These are phyloP conservation scores for Entelurus aequoreus DNA, from an alignment of 2,113 vertebrate genomes.

Conservation along the genomic window DNA sequence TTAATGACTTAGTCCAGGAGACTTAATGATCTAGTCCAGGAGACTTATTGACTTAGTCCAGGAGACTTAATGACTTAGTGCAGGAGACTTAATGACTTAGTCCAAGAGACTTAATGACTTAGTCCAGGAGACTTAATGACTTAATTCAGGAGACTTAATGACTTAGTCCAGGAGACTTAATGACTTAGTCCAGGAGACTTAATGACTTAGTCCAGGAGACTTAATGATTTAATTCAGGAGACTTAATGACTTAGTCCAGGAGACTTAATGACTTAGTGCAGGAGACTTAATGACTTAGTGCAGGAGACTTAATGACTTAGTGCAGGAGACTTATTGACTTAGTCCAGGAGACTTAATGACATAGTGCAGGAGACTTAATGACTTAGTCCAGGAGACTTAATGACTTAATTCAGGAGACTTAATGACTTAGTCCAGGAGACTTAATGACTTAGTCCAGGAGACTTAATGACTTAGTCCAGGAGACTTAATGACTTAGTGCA, in stretches of 20 bases:
- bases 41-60: slow-evolving; percentile 35
- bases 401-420: slow-evolving; percentile 30
- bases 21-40: slow-evolving; percentile 15
- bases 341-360: slow-evolving; percentile 13
- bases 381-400: slow-evolving; percentile 8
- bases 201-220: too few species aligned
- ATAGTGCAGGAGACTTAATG: slow-evolving; percentile 38
- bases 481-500: slow-evolving; percentile 13
- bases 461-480: slow-evolving; percentile 29
- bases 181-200: slow-evolving; percentile 12
- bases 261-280: slow-evolving; percentile 13
- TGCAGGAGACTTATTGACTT: slow-evolving; percentile 40
- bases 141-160: too few species aligned
- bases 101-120: slow-evolving; percentile 40
- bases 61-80: slow-evolving; percentile 9
- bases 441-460: slow-evolving; percentile 28
- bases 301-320: slow-evolving; percentile 11
- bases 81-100: too few species aligned
- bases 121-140: slow-evolving; percentile 13
- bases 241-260: slow-evolving; percentile 29
- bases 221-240: too few species aligned
- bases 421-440: slow-evolving; percentile 23
- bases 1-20: slow-evolving; percentile 27
- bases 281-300: slow-evolving; percentile 35
- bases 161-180: too few species aligned